Conservation (phyloP, 2,113 vertebrate species). For the Phalacrocorax brasilianus region DNA sequence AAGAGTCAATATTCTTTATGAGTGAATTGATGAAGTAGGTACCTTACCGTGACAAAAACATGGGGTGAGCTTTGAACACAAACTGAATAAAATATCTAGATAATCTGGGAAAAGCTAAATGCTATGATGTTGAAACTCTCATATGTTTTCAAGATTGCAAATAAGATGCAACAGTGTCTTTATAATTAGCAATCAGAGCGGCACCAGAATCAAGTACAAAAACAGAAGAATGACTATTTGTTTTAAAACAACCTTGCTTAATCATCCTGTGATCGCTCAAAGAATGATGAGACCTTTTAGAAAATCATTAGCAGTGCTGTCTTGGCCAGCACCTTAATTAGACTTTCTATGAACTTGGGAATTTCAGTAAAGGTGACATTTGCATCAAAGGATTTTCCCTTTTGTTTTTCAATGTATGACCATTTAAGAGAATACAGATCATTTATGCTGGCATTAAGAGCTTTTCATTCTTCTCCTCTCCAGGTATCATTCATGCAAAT, state of each 20-base stretch:
- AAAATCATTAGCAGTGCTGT: conserved; percentile 46
- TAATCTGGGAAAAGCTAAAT: background rate
- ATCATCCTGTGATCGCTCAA: background rate
- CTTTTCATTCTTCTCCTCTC: conserved; percentile 25
- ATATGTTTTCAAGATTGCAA: background rate
- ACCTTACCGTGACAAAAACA: background rate
- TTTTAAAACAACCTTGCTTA: conserved; percentile 58
- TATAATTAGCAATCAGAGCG: conserved; percentile 35
- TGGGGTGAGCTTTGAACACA: background rate
- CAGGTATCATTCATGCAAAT: conserved; percentile 53
- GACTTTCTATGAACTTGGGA: conserved; percentile 40
- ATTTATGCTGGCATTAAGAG: conserved; percentile 22
- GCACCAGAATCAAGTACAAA: conserved; percentile 8
- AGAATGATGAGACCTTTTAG: conserved; percentile 62
- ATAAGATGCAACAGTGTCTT: conserved; percentile 4
- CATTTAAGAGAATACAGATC: conserved; percentile 38
- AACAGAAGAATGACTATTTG: conserved; percentile 36
- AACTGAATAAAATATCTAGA: background rate
- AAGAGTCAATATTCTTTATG: background rate
- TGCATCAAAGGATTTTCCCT: conserved; percentile 34
- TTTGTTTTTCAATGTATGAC: conserved; percentile 50
- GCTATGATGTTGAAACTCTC: background rate
- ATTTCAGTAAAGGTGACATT: conserved; percentile 63
- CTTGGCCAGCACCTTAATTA: conserved; percentile 51
- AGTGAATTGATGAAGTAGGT: background rate